Percentiles rank a stretch among this genome's conserved stretches.
Conservation (phyloP, 2,113 vertebrate genomes). For the Chaenogobius annularis region DNA sequence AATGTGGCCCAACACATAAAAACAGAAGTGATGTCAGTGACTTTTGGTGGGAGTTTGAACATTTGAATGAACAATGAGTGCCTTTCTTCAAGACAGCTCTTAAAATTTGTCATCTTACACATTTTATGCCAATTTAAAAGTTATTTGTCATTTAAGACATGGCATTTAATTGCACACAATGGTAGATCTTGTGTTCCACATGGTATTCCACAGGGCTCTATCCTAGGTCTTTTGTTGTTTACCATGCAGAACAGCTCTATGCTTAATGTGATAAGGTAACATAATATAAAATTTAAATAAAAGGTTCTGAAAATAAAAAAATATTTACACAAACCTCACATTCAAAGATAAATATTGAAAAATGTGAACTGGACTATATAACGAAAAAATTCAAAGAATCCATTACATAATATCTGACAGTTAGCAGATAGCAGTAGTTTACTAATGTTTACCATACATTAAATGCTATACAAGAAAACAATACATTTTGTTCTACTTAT, state of each 20-base stretch:
- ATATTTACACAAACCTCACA: no score
- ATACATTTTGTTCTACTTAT: no score
- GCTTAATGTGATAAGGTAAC: no score
- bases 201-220: constrained; percentile 22
- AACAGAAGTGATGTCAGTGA: constrained; percentile 1
- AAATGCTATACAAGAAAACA: no score
- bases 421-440: no score
- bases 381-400: no score
- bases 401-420: no score
- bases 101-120: background rate
- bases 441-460: no score
- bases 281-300: no score
- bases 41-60: background rate
- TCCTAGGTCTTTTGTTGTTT: background rate
- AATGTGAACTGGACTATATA: no score
- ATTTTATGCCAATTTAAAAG: background rate
- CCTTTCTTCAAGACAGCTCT: background rate
- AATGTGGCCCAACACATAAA: constrained; percentile 2
- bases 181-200: background rate
- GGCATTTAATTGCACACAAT: background rate
- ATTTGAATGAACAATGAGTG: background rate
- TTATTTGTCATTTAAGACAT: background rate
- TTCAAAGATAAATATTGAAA: no score
- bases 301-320: no score
- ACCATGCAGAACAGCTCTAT: background rate